Base-by-base conservation (phyloP, 2,888 invertebrate species). In the Tachystola acroxantha region DNA sequence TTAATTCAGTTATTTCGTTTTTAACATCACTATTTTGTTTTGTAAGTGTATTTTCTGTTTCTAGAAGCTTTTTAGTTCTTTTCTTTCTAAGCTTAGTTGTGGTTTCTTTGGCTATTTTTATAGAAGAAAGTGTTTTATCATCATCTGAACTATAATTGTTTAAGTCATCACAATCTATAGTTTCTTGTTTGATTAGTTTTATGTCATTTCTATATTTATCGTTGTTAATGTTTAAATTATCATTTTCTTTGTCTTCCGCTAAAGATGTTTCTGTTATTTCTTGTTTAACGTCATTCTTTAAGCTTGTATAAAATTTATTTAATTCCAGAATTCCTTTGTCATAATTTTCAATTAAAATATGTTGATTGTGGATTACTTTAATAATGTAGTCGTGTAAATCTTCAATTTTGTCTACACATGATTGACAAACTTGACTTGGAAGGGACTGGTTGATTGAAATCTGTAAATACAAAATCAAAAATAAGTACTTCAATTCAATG, bases 381-480 rank as follows among this genome's bases (percentile, higher is more conserved):
- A 50, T 30, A 13, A 50, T 48, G 40, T 70, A 78, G 34, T 46
- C 38, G 34, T 52, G 38, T 1, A 65, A 46, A 31, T 67, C 45
- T 31, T 61, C 45, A n/a, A 75, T 46, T 53, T 54, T 64, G 7
- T 52, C 40, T 1, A 52, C 27, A 39, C 79, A 79, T 7, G 14
- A 10, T 6, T 43, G 33, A 32, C 79, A 79, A 12, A 72, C 41
- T 10, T 52, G 46, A n/a, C 46, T 59, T 1, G 78, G 78, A 0
- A 75, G 50, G 1, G 20, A 34, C 16, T 63, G 33, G 1, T 50
- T 45, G 4, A 53, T n/a, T 11, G 39, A 10, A 32, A 76, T 53
- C 77, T 78, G 64, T 35, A 64, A 66, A 7, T 22, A 41, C 43
- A 42, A 35, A 20, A 39, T 7, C 12, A 27, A 24, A 29, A 7